Conservation (phyloP, 1,140 invertebrate genomes). For the Brachionus plicatilis region DNA sequence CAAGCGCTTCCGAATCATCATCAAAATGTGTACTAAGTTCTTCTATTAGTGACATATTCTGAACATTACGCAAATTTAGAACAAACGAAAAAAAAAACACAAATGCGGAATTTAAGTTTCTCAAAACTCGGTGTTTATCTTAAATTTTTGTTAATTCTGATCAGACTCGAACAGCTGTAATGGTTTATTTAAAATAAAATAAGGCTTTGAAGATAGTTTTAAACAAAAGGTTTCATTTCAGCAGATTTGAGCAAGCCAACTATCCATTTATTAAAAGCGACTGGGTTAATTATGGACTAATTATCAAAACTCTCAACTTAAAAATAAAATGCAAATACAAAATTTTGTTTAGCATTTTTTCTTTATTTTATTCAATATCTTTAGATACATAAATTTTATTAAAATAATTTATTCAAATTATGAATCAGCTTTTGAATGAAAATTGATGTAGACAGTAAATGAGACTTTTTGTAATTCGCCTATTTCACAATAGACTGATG, state of each 20-base stretch:
- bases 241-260: not conserved
- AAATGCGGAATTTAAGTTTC: not conserved
- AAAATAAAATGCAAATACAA: not conserved
- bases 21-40: not conserved
- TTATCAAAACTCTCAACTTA: constrained; percentile 1
- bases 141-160: not conserved
- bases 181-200: not conserved
- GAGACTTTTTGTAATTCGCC: not conserved
- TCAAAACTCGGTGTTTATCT: not conserved
- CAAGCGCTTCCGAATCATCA: not conserved
- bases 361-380: not conserved
- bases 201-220: not conserved
- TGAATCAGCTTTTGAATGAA: not conserved
- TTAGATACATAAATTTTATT: not conserved
- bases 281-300: constrained; percentile 17
- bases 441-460: not conserved
- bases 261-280: not conserved
- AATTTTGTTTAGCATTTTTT: constrained; percentile 8
- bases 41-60: not conserved
- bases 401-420: constrained; percentile 13
- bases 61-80: not conserved
- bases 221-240: not conserved
- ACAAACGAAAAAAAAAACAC: not conserved
- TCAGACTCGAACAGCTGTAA: not conserved
- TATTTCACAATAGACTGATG: too few relatives aligned